These are phyloP conservation scores for Eleginops maclovinus DNA, from an alignment of 2,113 vertebrate genomes.

Conservation along the genomic window DNA sequence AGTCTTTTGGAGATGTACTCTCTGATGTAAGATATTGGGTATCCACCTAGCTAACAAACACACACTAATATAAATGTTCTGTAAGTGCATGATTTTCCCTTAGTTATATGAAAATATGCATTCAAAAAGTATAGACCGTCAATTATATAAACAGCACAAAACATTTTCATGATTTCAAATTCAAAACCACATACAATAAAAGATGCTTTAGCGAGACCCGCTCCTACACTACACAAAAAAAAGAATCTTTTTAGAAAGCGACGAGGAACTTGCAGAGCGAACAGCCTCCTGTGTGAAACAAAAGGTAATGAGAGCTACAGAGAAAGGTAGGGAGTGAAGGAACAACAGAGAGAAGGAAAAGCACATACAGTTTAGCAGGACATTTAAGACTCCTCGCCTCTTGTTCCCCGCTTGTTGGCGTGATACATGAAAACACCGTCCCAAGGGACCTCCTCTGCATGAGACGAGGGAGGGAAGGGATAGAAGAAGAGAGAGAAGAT, in stretches of 20 bases:
- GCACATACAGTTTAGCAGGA: constrained; percentile 64
- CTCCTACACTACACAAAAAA: background rate
- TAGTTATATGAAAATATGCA: background rate
- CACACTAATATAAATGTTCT: background rate
- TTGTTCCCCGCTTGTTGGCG: constrained; percentile 50
- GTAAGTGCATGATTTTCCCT: background rate
- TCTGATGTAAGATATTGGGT: background rate
- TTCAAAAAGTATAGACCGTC: constrained; percentile 15
- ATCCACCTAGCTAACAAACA: background rate
- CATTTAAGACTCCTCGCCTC: constrained; percentile 56
- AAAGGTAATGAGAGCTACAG: constrained; percentile 53
- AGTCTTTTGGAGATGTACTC: background rate
- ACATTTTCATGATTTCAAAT: constrained; percentile 36
- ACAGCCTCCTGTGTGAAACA: constrained; percentile 52
- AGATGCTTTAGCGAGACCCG: constrained; percentile 2
- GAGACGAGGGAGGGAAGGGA: constrained; percentile 22
- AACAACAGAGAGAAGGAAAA: constrained; percentile 33
- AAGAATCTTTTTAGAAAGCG: constrained; percentile 27
- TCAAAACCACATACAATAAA: constrained; percentile 11
- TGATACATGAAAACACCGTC: constrained; percentile 54
- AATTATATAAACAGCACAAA: constrained; percentile 12
- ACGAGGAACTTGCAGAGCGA: constrained; percentile 23
- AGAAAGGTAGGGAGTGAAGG: constrained; percentile 18
- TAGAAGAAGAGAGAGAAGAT: constrained; percentile 30
- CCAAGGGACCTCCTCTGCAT: constrained; percentile 48